Conservation (phyloP, 64 coral and sea anemone species). For the Acropora tenuis region DNA sequence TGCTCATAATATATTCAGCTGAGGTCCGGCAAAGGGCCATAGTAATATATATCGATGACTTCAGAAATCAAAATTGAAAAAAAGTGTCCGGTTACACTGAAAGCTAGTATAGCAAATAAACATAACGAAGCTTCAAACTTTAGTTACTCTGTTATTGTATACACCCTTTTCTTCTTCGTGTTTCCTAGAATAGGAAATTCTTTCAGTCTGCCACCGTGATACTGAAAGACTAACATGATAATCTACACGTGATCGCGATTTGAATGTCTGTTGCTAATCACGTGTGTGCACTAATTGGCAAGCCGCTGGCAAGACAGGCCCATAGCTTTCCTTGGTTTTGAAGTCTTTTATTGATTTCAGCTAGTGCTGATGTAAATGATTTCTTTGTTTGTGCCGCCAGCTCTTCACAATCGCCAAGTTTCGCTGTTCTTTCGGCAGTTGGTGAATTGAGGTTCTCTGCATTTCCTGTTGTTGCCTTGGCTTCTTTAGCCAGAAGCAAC, state of each 20-base stretch:
- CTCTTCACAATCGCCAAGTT: not conserved
- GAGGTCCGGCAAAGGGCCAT: no score
- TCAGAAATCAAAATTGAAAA: no score
- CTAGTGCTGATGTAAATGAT: constrained; percentile 8
- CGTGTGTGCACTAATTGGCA: constrained; percentile 9
- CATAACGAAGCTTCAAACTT: no score
- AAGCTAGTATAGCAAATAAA: no score
- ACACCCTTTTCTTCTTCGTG: no score
- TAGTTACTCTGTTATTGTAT: no score
- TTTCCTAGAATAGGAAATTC: no score
- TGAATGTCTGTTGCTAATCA: not conserved
- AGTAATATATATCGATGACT: no score
- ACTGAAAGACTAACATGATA: not conserved
- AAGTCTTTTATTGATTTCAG: constrained; percentile 28
- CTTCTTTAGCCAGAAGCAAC: not conserved
- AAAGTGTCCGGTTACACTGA: no score
- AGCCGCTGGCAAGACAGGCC: constrained; percentile 10
- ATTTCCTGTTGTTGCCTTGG: not conserved
- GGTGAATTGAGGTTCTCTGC: not conserved
- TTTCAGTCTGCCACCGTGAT: no score
- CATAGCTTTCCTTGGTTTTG: constrained; percentile 22
- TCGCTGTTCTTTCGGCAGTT: not conserved
- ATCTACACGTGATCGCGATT: not conserved
- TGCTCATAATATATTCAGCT: no score
- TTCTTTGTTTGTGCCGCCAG: not conserved